Evolutionary conservation across 2,888 invertebrate species (phyloP).

Genomic region (Diachrysia chrysitis): DNA sequence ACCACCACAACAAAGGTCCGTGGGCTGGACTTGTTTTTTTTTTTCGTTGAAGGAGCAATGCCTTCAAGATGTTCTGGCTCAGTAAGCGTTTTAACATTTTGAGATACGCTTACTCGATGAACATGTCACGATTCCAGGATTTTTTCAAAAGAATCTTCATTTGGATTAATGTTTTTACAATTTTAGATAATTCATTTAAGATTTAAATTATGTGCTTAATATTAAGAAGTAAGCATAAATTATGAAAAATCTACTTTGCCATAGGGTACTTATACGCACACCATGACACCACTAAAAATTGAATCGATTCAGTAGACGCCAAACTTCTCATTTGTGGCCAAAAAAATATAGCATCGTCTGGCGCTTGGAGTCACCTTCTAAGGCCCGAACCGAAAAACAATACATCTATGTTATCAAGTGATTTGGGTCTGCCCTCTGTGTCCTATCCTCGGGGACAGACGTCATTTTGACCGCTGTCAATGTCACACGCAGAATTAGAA

Average conservation of each 20-base stretch:
- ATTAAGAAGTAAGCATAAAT: too few relatives aligned
- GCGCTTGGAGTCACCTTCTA: conserved; percentile 44
- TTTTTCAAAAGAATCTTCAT: conserved; percentile 39
- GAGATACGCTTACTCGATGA: conserved; percentile 47
- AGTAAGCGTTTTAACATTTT: conserved; percentile 58
- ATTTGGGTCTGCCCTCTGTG: conserved; percentile 59
- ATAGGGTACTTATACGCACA: not conserved
- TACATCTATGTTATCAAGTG: conserved; percentile 55
- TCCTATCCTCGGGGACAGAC: conserved; percentile 57
- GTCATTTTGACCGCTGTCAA: conserved; percentile 74
- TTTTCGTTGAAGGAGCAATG: conserved; percentile 70
- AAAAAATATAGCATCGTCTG: conserved; percentile 45
- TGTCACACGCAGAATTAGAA: conserved; percentile 65
- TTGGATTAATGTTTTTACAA: conserved; percentile 21
- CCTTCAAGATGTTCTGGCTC: conserved; percentile 63
- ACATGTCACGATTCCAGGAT: conserved; percentile 42
- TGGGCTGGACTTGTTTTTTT: conserved; percentile 78
- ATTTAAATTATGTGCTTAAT: not conserved
- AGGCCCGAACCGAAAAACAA: conserved; percentile 49
- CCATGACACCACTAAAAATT: conserved; percentile 12
- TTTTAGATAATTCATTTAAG: not conserved
- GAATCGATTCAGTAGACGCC: conserved; percentile 21
- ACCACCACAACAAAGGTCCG: conserved; percentile 88
- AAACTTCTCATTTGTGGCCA: conserved; percentile 38
- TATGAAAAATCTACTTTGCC: too few relatives aligned